Base-by-base conservation (phyloP, 1,140 invertebrate genomes). In the Panagrolaimus sp. region DNA sequence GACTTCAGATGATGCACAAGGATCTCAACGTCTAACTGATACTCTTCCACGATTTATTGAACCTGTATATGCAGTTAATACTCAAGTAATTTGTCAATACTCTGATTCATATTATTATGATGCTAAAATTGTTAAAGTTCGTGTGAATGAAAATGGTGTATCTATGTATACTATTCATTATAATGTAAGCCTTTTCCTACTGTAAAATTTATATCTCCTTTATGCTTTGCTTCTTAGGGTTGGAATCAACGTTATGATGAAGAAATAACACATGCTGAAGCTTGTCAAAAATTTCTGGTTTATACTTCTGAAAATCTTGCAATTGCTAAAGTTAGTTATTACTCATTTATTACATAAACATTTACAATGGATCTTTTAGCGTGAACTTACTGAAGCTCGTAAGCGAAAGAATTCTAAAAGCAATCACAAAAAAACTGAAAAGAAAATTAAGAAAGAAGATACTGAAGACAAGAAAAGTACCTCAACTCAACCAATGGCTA, bases 181-280 rank as follows among this genome's bases (percentile, higher is more conserved):
- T 27, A 57, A 57, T 4, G 51, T 57, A 27, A 57, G 51, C 27
- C 20, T 27, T 51, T 16, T 51, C 25, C 16, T 51, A n/a, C n/a
- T n/a, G n/a, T n/a, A 2, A 16, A 25, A 20, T 1, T 57, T 57
- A 11, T 27, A n/a, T 11, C 51, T 20, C 11, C 47, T 57, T 1
- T n/a, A 23, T 0, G 1, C 20, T 57, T 23, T 20, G 4, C 5
- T 11, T 57, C 20, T n/a, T 4, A 57, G 51, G 51, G 51, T 5
- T 57, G 51, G 51, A 57, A 57, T 20, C 20, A 20, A 20, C 51
- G 51, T 57, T 57, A 57, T 16, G 51, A 57, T 16, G 51, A 57
- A 20, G 27, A 20, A 27, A 11, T 57, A 2, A 57, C 51, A 14
- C 51, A 57, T 16, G 51, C 20, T 20, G 51, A 57, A 16, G 27